A percentile compares a stretch with the other conserved stretches of the same genome.
phyloP scores from a whole-genome alignment of 2,888 invertebrate species.

The Hartigia nigra region DNA sequence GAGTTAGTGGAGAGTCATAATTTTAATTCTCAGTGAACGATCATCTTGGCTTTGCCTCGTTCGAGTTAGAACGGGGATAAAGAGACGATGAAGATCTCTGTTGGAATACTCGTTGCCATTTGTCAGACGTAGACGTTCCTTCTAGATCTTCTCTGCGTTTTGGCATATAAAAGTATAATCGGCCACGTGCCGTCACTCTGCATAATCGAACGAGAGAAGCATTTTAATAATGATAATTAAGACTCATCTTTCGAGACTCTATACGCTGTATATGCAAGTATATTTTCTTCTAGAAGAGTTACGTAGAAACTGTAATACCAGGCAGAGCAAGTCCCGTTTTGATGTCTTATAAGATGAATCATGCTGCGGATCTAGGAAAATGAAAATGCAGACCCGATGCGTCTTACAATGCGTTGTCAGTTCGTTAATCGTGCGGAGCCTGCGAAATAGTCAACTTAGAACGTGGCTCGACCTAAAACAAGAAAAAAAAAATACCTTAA shows the following conservation, averaged over 20 bases:
- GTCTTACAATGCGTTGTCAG: background rate
- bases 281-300: background rate
- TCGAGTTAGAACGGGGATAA: background rate
- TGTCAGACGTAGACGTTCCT: background rate
- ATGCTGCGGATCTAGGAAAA: background rate
- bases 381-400: background rate
- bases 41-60: slow-evolving; percentile 2
- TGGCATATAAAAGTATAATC: background rate
- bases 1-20: background rate
- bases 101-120: background rate
- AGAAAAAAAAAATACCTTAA: background rate
- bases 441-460: background rate
- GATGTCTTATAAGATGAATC: background rate
- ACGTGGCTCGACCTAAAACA: background rate
- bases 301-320: background rate
- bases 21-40: background rate
- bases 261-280: background rate
- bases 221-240: background rate
- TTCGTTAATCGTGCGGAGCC: background rate
- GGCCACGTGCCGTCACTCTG: background rate
- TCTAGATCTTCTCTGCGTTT: slow-evolving; percentile 1
- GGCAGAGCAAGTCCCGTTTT: background rate
- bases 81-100: background rate
- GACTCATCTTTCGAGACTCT: background rate
- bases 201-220: background rate